Conservation (phyloP, 1,140 invertebrate genomes). For the Asbolus verrucosus region DNA sequence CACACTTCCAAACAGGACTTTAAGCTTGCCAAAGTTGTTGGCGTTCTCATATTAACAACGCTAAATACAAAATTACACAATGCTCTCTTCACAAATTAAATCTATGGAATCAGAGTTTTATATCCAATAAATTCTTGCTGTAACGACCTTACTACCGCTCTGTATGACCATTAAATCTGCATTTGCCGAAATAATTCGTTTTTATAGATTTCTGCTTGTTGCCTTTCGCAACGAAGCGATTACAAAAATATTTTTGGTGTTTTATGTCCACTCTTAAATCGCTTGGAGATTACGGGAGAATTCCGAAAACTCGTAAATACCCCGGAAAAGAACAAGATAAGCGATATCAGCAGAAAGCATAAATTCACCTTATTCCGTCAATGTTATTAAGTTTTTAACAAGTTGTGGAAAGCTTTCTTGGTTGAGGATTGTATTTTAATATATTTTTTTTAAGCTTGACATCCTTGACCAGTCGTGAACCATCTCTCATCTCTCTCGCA, state of each 20-base stretch:
- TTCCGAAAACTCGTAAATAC: too few species aligned
- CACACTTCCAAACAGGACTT: not conserved
- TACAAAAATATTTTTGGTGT: not conserved
- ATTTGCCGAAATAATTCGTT: constrained; percentile 19
- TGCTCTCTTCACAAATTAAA: constrained; percentile 21
- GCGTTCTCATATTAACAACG: constrained; percentile 23
- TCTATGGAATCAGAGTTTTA: constrained; percentile 14
- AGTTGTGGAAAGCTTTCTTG: too few species aligned
- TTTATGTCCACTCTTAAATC: too few species aligned
- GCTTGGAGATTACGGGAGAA: too few species aligned
- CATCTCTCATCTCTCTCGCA: constrained; percentile 2
- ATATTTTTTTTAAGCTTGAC: not conserved
- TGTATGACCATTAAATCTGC: constrained; percentile 18
- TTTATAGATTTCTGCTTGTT: constrained; percentile 1
- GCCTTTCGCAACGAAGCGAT: not conserved
- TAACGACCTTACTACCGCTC: constrained; percentile 13
- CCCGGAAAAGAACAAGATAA: too few species aligned
- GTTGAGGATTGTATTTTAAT: too few species aligned
- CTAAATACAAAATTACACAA: constrained; percentile 36
- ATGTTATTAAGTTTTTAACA: too few species aligned
- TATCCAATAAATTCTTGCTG: constrained; percentile 28
- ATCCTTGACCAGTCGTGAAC: constrained; percentile 9
- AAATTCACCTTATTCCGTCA: too few species aligned
- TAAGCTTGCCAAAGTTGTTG: constrained; percentile 15
- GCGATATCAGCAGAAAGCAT: too few species aligned